Base-by-base conservation (phyloP, 1,140 invertebrate genomes). In the Mactra quadrangularis region DNA sequence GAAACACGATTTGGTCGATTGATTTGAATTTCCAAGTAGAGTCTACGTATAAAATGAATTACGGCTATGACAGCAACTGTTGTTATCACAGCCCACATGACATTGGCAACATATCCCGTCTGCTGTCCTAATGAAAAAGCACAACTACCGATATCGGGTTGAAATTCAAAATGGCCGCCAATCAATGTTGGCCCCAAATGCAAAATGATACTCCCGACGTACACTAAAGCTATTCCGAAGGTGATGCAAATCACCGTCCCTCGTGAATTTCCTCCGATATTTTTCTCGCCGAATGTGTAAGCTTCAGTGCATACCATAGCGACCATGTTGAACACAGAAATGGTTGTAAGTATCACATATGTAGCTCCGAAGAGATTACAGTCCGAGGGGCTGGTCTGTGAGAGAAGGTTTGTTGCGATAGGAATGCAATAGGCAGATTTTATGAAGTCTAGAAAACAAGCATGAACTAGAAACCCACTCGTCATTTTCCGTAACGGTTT, bases 171-270 rank as follows among this genome's bases (percentile, higher is more conserved):
- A 86, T 90, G 88, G 59, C 92, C 92, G 33, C 92, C 92, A 64
- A 93, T 93, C 15, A 93, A 84, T 13, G 92, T 93, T 53, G 92
- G 92, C 29, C 92, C 92, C 25, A 93, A 88, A 83, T 93, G 92
- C 17, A 93, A 85, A 57, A 93, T 92, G 6, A 92, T 75, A 68
- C 92, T 92, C 17, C 89, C 91, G 29, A 91, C 86, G 75, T 93
- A 93, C 27, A 93, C 91, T 77, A 92, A 89, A 17, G 91, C 62
- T 35, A 93, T 87, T 33, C 92, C 92, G 83, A 93, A 93, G 15
- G 90, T 31, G 11, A 92, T 86, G 86, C 92, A 93, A 72, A 92
- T 92, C 27, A 91, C 52, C 19, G 89, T 92, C 33, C 91, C 92
- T 29, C 85, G 85, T 0, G 88, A 85, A 77, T 89, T 88, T 3